phyloP scores from a whole-genome alignment of 2,797 vertebrate species.

The Aphelocoma californica region DNA sequence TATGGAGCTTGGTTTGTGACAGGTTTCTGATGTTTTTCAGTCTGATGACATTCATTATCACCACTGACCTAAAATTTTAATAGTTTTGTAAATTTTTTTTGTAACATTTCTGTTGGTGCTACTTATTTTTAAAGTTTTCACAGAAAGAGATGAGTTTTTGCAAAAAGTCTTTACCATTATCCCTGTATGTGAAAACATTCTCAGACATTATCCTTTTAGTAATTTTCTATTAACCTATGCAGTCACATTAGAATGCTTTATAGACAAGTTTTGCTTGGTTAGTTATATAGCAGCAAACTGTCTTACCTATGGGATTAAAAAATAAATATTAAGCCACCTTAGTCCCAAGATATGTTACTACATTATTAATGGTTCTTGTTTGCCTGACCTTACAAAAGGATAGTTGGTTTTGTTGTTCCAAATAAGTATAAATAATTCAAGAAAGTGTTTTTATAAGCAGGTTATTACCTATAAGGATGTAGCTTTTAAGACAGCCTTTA shows the following conservation, averaged over 20 bases:
- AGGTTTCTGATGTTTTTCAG: background rate
- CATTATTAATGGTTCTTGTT: constrained; percentile 68
- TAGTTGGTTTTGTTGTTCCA: constrained; percentile 66
- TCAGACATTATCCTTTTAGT: background rate
- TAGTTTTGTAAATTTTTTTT: background rate
- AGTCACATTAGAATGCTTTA: constrained; percentile 4
- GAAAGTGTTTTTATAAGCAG: constrained; percentile 59
- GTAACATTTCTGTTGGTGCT: background rate
- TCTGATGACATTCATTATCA: background rate
- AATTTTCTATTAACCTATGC: constrained; percentile 10
- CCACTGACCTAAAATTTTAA: background rate
- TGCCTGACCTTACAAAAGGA: constrained; percentile 67
- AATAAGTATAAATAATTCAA: constrained; percentile 75
- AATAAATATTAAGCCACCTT: constrained; percentile 38
- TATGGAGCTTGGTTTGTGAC: background rate
- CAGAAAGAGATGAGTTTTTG: background rate
- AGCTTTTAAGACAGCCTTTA: constrained; percentile 69
- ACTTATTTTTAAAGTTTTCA: background rate
- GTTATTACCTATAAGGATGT: constrained; percentile 69
- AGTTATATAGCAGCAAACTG: constrained; percentile 19
- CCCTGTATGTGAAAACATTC: background rate
- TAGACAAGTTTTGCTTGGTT: constrained; percentile 10
- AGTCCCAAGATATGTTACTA: constrained; percentile 10
- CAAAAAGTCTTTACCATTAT: background rate
- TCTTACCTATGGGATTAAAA: constrained; percentile 26